Evolutionary conservation across 2,113 vertebrate species (phyloP).

Genomic region (Phyllopteryx taeniolatus): DNA sequence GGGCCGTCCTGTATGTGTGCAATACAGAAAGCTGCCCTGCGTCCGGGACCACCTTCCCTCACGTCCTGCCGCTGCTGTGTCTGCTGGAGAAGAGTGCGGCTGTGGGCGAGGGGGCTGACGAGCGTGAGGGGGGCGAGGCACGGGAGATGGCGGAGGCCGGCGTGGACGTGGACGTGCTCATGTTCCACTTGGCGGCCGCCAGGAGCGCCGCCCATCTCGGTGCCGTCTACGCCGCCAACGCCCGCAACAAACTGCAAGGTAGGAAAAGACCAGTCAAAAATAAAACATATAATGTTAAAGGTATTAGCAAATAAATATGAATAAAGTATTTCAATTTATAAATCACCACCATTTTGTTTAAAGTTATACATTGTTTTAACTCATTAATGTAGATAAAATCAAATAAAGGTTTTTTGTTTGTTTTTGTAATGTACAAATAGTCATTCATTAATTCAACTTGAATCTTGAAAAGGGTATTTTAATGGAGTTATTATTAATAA

Average conservation of each 20-base stretch:
- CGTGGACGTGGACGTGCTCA: conserved; percentile 85
- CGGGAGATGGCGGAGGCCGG: conserved; percentile 82
- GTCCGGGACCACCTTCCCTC: conserved; percentile 86
- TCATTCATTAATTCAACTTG: no score
- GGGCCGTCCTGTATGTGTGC: background rate
- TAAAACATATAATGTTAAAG: no score
- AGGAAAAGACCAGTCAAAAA: conserved; percentile 10
- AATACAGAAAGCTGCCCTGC: conserved; percentile 79
- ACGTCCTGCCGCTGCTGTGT: conserved; percentile 84
- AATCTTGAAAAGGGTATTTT: no score
- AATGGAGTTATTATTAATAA: no score
- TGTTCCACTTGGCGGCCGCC: conserved; percentile 88
- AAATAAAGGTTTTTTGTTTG: no score
- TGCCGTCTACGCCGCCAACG: conserved; percentile 83
- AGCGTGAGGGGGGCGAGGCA: conserved; percentile 71
- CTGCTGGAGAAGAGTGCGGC: conserved; percentile 82
- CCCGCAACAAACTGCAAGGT: conserved; percentile 85
- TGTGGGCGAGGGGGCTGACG: conserved; percentile 66
- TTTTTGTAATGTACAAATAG: no score
- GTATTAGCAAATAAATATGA: no score
- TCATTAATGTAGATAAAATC: no score
- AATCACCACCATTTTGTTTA: no score
- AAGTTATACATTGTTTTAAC: no score
- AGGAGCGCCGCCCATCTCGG: conserved; percentile 86
- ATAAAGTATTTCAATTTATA: no score